Conservation (phyloP, 2,797 vertebrate species). For the Halcyon leucocephala region DNA sequence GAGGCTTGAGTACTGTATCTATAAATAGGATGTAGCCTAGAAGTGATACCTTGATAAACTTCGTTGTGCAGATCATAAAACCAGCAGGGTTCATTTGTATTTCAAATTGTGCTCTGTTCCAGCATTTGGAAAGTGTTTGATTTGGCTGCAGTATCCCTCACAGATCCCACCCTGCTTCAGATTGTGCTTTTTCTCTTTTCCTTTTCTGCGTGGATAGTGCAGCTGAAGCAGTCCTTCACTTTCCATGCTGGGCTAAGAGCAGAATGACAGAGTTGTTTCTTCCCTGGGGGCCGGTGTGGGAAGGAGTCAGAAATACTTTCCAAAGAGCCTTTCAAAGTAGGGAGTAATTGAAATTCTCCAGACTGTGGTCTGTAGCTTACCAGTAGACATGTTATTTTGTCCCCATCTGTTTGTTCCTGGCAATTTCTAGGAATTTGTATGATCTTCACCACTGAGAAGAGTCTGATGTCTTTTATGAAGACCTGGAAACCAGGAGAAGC, state of each 20-base stretch:
- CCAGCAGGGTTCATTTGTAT: constrained; percentile 38
- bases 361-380: constrained; percentile 38
- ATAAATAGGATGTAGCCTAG: constrained; percentile 13
- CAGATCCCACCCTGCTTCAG: neutral
- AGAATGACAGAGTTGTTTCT: constrained; percentile 23
- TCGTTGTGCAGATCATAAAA: constrained; percentile 47
- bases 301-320: constrained; percentile 33
- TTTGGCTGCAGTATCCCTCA: constrained; percentile 35
- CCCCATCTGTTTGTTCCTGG: constrained; percentile 31
- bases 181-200: constrained; percentile 28
- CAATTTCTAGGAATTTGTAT: neutral
- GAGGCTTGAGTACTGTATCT: neutral
- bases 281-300: neutral
- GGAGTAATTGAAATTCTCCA: constrained; percentile 37
- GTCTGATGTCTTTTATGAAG: constrained; percentile 10
- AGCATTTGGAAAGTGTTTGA: constrained; percentile 49
- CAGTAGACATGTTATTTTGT: constrained; percentile 44
- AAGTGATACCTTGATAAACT: constrained; percentile 36
- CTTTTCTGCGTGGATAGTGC: neutral
- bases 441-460: neutral
- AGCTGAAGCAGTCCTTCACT: neutral
- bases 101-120: constrained; percentile 16
- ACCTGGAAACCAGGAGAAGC: neutral
- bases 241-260: neutral
- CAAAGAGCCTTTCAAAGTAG: constrained; percentile 27